Conservation (phyloP, 2,888 invertebrate species). For the Lacanobia wlatinum region DNA sequence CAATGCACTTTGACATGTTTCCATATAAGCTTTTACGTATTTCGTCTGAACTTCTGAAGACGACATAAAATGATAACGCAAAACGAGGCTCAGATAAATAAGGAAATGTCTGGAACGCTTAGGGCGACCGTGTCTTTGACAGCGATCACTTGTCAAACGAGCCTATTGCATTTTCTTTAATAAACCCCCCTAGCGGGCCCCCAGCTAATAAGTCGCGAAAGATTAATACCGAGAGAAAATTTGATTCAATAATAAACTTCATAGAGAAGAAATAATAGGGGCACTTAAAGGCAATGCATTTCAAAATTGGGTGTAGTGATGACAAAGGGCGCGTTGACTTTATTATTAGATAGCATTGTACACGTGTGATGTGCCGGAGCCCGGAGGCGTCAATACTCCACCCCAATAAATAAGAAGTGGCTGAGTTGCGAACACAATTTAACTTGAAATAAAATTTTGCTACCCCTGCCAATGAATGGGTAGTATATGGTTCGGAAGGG, state of each 20-base stretch:
- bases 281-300: slow-evolving; percentile 78
- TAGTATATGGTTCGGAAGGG: slow-evolving; percentile 84
- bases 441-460: slow-evolving; percentile 89
- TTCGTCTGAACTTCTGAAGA: slow-evolving; percentile 46
- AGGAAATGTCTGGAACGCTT: slow-evolving; percentile 50
- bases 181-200: slow-evolving; percentile 26
- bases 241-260: slow-evolving; percentile 65
- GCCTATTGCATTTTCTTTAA: slow-evolving; percentile 39
- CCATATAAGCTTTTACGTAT: slow-evolving; percentile 56
- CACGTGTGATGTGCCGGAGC: slow-evolving; percentile 76
- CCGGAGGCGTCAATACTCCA: slow-evolving; percentile 79
- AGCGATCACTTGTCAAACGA: slow-evolving; percentile 48
- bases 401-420: slow-evolving; percentile 86
- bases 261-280: slow-evolving; percentile 62
- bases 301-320: slow-evolving; percentile 79
- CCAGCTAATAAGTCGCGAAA: slow-evolving; percentile 47
- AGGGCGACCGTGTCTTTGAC: slow-evolving; percentile 49
- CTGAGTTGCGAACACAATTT: slow-evolving; percentile 88
- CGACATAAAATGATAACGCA: slow-evolving; percentile 49
- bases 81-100: slow-evolving; percentile 48
- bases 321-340: slow-evolving; percentile 81
- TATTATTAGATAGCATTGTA: slow-evolving; percentile 77
- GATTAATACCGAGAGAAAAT: slow-evolving; percentile 50
- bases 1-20: slow-evolving; percentile 53
- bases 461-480: slow-evolving; percentile 84